phyloP scores from a whole-genome alignment of 2,797 vertebrate genomes.

The Pristis pectinata region DNA sequence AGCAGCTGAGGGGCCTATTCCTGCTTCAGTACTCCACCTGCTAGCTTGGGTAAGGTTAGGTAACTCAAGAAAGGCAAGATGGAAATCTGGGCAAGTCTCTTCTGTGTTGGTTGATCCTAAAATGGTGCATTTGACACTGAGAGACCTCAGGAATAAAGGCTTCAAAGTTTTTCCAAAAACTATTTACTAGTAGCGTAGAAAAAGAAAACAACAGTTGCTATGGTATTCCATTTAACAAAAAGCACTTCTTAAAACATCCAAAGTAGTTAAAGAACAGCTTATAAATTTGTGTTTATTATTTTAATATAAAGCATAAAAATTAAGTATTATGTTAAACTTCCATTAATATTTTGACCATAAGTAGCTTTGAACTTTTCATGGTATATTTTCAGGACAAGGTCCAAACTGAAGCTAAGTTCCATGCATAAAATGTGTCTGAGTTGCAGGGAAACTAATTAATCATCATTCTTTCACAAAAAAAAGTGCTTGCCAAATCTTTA shows the following conservation, averaged over 20 bases:
- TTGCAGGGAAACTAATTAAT: background rate
- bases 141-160: background rate
- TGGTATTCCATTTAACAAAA: background rate
- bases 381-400: background rate
- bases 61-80: background rate
- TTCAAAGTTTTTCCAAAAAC: background rate
- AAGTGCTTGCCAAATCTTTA: background rate
- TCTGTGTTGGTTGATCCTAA: background rate
- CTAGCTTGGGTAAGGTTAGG: background rate
- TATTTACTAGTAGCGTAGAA: background rate
- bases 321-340: background rate
- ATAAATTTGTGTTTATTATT: background rate
- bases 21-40: background rate
- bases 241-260: background rate
- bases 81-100: background rate
- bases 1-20: background rate
- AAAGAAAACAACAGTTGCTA: background rate
- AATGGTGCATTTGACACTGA: background rate
- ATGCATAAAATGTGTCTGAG: background rate
- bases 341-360: background rate
- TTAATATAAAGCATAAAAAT: conserved; percentile 16
- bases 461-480: background rate
- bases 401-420: background rate
- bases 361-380: background rate
- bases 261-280: background rate